These are phyloP conservation scores for Trididemnum miniatum DNA, from an alignment of 23 tunicate genomes.

Conservation along the genomic window DNA sequence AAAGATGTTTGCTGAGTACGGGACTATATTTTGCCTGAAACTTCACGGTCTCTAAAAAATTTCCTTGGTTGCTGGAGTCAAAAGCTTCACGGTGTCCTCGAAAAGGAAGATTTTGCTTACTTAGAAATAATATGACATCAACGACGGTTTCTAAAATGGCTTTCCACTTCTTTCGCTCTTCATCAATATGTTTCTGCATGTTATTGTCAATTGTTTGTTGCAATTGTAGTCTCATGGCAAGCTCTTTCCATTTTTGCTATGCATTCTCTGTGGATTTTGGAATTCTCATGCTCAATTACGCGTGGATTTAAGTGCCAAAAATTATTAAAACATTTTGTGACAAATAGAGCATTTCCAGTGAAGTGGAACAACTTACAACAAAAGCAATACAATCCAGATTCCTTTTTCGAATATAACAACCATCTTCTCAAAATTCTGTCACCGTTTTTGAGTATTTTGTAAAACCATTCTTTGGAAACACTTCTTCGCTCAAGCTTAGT, in stretches of 20 bases:
- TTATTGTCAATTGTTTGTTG: constrained; percentile 58
- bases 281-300: constrained; percentile 44
- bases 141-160: constrained; percentile 44
- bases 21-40: constrained; percentile 51
- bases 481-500: constrained; percentile 43
- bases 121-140: constrained; percentile 44
- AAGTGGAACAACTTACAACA: constrained; percentile 50
- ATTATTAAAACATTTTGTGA: constrained; percentile 54
- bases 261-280: constrained; percentile 62
- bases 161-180: constrained; percentile 60
- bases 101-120: constrained; percentile 55
- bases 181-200: constrained; percentile 53
- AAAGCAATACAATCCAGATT: constrained; percentile 43
- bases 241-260: constrained; percentile 59
- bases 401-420: constrained; percentile 52
- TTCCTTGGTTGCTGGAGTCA: constrained; percentile 49
- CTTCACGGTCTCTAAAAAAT: constrained; percentile 62
- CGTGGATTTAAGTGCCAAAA: constrained; percentile 44
- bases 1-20: constrained; percentile 59
- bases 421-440: constrained; percentile 60
- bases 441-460: constrained; percentile 54
- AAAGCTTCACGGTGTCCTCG: constrained; percentile 54
- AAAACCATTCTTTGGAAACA: constrained; percentile 48
- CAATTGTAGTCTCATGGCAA: constrained; percentile 59
- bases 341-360: constrained; percentile 47